Conservation (phyloP, 1,140 invertebrate species). For the Hylaeus volcanicus region DNA sequence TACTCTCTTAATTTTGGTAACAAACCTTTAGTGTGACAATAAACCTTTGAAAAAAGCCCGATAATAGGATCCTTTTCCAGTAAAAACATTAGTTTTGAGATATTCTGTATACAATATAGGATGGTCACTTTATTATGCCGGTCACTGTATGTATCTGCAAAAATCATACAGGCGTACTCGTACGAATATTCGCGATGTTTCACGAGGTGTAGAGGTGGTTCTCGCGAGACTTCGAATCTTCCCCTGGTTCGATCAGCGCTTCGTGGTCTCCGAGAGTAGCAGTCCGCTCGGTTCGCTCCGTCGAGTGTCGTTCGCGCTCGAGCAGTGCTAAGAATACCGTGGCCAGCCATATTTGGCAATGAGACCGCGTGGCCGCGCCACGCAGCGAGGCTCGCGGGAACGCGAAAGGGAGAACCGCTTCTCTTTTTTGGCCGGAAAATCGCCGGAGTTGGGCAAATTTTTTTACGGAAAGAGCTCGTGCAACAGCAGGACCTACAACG, state of each 20-base stretch:
- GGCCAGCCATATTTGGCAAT: conserved; percentile 68
- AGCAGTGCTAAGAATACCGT: conserved; percentile 65
- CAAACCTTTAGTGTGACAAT: no score
- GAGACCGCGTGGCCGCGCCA: conserved; percentile 59
- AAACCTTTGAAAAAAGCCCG: no score
- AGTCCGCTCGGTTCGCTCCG: conserved; percentile 56
- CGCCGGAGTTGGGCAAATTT: no score
- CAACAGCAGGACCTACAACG: background rate
- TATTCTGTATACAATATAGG: no score
- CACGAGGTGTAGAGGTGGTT: background rate
- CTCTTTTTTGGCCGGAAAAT: conserved; percentile 28
- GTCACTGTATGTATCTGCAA: no score
- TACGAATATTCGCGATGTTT: no score
- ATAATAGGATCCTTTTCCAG: no score
- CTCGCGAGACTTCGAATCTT: conserved; percentile 2
- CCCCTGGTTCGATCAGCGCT: conserved; percentile 1
- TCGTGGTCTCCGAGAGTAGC: conserved; percentile 31
- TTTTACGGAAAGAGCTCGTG: background rate
- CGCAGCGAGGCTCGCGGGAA: conserved; percentile 38
- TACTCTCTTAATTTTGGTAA: no score
- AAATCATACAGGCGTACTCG: no score
- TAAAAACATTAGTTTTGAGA: no score
- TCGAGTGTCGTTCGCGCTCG: conserved; percentile 60
- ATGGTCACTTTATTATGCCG: no score
- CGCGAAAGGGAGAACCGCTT: conserved; percentile 45